Conservation (phyloP, 2,888 invertebrate genomes). For the Sturmia bella region DNA sequence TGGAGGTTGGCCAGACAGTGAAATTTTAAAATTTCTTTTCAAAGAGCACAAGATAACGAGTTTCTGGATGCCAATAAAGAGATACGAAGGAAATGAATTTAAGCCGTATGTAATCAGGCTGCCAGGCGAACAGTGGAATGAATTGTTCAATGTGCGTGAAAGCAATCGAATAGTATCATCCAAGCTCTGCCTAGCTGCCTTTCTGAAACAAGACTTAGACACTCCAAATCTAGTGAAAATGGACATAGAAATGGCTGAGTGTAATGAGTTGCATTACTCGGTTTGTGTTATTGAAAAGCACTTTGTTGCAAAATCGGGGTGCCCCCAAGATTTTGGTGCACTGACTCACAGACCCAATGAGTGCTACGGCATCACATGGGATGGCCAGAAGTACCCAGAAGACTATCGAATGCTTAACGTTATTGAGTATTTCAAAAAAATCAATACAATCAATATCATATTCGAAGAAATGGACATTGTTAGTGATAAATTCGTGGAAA, state of each 20-base stretch:
- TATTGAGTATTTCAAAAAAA: conserved; percentile 73
- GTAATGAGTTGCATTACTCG: conserved; percentile 71
- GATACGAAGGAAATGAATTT: conserved; percentile 79
- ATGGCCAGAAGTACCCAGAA: conserved; percentile 67
- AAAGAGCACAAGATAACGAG: conserved; percentile 66
- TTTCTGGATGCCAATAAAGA: conserved; percentile 83
- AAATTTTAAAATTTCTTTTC: conserved; percentile 77
- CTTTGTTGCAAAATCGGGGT: conserved; percentile 72
- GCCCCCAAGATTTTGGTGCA: conserved; percentile 74
- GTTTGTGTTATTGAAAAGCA: conserved; percentile 75
- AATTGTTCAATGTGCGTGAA: conserved; percentile 69
- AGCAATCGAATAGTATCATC: conserved; percentile 69
- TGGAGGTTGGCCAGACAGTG: conserved; percentile 52
- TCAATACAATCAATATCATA: conserved; percentile 71
- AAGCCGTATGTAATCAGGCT: conserved; percentile 82
- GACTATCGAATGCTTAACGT: conserved; percentile 67
- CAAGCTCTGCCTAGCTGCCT: conserved; percentile 74
- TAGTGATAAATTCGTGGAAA: conserved; percentile 65
- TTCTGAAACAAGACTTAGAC: conserved; percentile 4
- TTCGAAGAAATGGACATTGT: conserved; percentile 67
- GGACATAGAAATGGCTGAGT: conserved; percentile 72
- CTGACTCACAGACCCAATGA: conserved; percentile 74
- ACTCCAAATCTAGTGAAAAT: conserved; percentile 9
- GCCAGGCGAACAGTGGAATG: conserved; percentile 81
- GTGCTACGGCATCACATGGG: conserved; percentile 76